Evolutionary conservation across 2,888 invertebrate species (phyloP).

Genomic region (Caenorhabditis sp.): DNA sequence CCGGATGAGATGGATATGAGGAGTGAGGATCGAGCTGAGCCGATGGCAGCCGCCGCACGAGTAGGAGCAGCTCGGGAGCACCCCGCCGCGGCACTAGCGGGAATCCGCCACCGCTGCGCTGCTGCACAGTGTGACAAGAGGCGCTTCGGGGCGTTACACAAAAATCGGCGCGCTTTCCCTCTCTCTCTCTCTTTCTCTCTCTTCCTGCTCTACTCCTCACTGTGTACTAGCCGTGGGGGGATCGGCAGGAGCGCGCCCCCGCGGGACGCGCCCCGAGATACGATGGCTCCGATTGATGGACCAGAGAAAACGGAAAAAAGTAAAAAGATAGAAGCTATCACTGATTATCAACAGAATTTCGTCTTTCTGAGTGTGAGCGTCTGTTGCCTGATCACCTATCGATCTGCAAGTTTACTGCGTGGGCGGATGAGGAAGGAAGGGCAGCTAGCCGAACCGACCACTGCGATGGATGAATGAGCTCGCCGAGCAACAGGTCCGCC

Average conservation of each 20-base stretch:
- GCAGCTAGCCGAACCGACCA: conserved; percentile 9
- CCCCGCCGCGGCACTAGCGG: conserved; percentile 41
- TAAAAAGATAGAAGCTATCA: conserved; percentile 24
- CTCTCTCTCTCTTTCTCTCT: conserved; percentile 3
- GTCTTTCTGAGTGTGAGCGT: conserved; percentile 15
- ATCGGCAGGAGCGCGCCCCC: conserved; percentile 40
- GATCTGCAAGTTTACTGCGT: conserved; percentile 49
- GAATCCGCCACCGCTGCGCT: conserved; percentile 35
- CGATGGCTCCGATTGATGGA: conserved; percentile 25
- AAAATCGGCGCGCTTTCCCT: conserved; percentile 32
- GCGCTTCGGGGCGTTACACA: conserved; percentile 52
- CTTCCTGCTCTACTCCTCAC: conserved; percentile 1
- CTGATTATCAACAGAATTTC: conserved; percentile 39
- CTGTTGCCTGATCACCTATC: conserved; percentile 44
- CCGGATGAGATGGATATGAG: conserved; percentile 15
- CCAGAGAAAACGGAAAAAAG: conserved; percentile 45
- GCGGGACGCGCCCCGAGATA: conserved; percentile 31
- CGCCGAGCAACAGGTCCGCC: conserved; percentile 30
- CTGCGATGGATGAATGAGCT: conserved; percentile 18
- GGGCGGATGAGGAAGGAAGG: conserved; percentile 46
- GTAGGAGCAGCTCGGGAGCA: conserved; percentile 21
- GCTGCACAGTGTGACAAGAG: conserved; percentile 55
- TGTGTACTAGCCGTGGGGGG: conserved; percentile 45
- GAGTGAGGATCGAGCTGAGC: conserved; percentile 14
- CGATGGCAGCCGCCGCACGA: conserved; percentile 17